Evolutionary conservation across 2,888 invertebrate genomes (phyloP), one percentile per base, ranked within the genome.

Genomic region (Pasiphila rectangulata): DNA sequence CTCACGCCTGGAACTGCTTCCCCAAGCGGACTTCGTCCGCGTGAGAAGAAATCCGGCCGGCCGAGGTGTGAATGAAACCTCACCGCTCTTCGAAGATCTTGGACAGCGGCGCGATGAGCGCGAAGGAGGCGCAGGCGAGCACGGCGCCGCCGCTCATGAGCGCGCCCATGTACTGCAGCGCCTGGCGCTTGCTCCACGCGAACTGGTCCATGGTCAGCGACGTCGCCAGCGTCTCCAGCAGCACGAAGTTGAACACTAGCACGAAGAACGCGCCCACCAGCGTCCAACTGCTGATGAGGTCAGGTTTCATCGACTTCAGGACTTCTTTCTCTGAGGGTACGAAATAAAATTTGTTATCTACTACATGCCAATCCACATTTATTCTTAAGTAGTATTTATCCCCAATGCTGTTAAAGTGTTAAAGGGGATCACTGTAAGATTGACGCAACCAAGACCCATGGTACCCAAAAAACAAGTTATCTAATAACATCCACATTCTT

Each of bases 121-220:
- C 89, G 69, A 96, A 96, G 6, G 94, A 93, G 25, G 90, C 68
- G 56, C 95, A 93, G 0, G 96, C 94, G 30, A 95, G 81, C n/a
- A 95, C 78, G 0, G 94, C 96, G 24, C 96, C 96, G 19, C 92
- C 91, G 36, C 94, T 93, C 93, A 96, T 94, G 49, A 96, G 83
- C 43, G 95, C 89, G 35, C 96, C 96, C 92, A 96, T 94, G 74
- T 95, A 93, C 77, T 92, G 91, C 23, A 96, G 82, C 6, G 96
- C 93, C 71, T 94, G 91, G 37, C 88, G 80, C 82, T 95, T 93
- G 48, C 92, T 91, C 96, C 96, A 96, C 19, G 93, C 96, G 79
- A 96, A 96, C 84, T 96, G 95, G 75, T 96, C 96, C 94, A 95
- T 96, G 19, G 95, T 95, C 41, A 96, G 88, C 2, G 95, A 92